Evolutionary conservation across 2,113 vertebrate genomes (phyloP).

Genomic region (Cepphus grylle): DNA sequence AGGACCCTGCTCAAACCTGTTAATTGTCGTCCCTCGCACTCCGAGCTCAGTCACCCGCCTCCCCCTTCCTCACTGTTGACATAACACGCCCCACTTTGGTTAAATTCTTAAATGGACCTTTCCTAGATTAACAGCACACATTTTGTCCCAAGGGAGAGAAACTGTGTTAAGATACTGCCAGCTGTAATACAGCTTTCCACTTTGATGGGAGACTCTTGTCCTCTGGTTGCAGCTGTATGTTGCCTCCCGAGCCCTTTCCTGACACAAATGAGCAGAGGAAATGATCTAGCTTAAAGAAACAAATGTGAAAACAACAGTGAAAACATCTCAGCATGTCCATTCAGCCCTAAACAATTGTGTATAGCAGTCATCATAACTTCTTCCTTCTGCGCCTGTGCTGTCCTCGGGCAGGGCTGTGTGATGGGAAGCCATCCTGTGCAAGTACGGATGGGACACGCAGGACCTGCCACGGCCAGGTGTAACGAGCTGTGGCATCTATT

Average conservation of each 20-base stretch:
- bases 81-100: slow-evolving; percentile 39
- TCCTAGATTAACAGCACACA: slow-evolving; percentile 52
- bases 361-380: neutral
- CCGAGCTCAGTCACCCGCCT: neutral
- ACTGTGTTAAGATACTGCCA: slow-evolving; percentile 52
- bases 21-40: slow-evolving; percentile 34
- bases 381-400: neutral
- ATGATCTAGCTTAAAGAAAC: neutral
- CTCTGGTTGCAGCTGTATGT: slow-evolving; percentile 11
- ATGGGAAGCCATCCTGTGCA: neutral
- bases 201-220: slow-evolving; percentile 57
- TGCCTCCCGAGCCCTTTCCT: slow-evolving; percentile 13
- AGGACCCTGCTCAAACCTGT: slow-evolving; percentile 54
- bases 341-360: neutral
- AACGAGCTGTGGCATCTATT: neutral
- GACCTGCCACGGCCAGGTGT: neutral
- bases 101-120: slow-evolving; percentile 61
- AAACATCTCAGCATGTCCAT: neutral
- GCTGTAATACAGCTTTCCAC: slow-evolving; percentile 37
- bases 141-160: slow-evolving; percentile 64
- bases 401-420: neutral
- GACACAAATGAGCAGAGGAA: slow-evolving; percentile 53
- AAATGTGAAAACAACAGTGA: neutral
- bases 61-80: slow-evolving; percentile 31
- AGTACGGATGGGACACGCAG: neutral